Evolutionary conservation across 2,888 invertebrate species (phyloP).

Genomic region (Neria commutata): DNA sequence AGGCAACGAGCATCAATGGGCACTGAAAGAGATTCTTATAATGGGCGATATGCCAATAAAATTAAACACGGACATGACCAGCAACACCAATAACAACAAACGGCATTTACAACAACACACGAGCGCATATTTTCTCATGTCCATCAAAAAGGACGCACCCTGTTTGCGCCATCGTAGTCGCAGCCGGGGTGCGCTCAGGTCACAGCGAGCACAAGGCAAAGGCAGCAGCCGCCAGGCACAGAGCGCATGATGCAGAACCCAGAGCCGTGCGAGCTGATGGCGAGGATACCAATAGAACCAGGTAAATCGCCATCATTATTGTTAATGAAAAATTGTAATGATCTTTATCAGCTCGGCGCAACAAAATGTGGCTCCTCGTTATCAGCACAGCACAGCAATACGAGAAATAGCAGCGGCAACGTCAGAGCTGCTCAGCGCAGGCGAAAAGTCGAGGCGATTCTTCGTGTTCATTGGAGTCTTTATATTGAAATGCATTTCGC

Average conservation of each 20-base stretch:
- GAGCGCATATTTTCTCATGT: constrained; percentile 14
- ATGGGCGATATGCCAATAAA: constrained; percentile 16
- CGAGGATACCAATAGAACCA: constrained; percentile 6
- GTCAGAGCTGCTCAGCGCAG: not conserved
- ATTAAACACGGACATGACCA: constrained; percentile 3
- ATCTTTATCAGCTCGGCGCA: constrained; percentile 16
- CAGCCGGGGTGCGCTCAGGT: no score
- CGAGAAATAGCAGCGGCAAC: not conserved
- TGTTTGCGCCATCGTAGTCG: not conserved
- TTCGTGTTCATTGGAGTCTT: no score
- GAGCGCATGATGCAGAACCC: no score
- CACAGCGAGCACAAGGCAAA: no score
- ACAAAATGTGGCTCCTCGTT: constrained; percentile 3
- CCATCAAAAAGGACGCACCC: constrained; percentile 9
- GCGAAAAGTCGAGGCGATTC: no score
- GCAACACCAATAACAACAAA: not conserved
- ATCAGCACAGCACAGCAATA: not conserved
- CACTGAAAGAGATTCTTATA: constrained; percentile 8
- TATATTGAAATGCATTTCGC: no score
- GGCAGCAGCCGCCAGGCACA: no score
- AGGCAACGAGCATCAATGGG: not conserved
- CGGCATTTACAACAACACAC: constrained; percentile 7
- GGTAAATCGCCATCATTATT: constrained; percentile 24
- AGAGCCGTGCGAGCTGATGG: no score
- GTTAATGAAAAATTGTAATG: constrained; percentile 28